Conservation (phyloP, 1,140 invertebrate species). For the Leptopilina boulardi region DNA sequence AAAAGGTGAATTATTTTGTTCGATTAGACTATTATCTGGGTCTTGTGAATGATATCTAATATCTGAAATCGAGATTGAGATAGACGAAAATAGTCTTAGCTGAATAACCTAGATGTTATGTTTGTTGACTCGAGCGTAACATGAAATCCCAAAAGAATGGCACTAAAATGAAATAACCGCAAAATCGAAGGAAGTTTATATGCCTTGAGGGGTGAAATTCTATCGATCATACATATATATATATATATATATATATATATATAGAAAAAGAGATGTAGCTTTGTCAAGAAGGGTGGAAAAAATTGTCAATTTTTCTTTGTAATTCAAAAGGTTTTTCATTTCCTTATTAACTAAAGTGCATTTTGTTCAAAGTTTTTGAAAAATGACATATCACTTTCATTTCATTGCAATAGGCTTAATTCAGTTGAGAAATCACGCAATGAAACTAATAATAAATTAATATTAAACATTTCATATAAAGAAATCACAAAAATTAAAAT, state of each 20-base stretch:
- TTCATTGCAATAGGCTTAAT: background rate
- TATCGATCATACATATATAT: slow-evolving; percentile 51
- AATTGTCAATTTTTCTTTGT: background rate
- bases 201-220: slow-evolving; percentile 54
- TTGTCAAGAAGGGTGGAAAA: slow-evolving; percentile 42
- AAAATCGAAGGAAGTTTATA: slow-evolving; percentile 59
- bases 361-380: background rate
- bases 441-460: too few relatives aligned
- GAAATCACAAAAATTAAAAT: too few relatives aligned
- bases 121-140: slow-evolving; percentile 48
- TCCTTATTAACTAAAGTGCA: slow-evolving; percentile 12
- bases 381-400: background rate
- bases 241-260: too few relatives aligned
- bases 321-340: background rate
- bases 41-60: background rate
- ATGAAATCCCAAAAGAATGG: slow-evolving; percentile 49
- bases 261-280: slow-evolving; percentile 44
- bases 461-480: too few relatives aligned
- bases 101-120: slow-evolving; percentile 36
- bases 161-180: slow-evolving; percentile 63
- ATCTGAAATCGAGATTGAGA: background rate
- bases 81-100: slow-evolving; percentile 1
- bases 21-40: background rate
- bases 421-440: too few relatives aligned
- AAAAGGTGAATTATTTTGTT: background rate